These are phyloP conservation scores for Florisuga fusca DNA, from an alignment of 2,797 vertebrate genomes.

Conservation along the genomic window DNA sequence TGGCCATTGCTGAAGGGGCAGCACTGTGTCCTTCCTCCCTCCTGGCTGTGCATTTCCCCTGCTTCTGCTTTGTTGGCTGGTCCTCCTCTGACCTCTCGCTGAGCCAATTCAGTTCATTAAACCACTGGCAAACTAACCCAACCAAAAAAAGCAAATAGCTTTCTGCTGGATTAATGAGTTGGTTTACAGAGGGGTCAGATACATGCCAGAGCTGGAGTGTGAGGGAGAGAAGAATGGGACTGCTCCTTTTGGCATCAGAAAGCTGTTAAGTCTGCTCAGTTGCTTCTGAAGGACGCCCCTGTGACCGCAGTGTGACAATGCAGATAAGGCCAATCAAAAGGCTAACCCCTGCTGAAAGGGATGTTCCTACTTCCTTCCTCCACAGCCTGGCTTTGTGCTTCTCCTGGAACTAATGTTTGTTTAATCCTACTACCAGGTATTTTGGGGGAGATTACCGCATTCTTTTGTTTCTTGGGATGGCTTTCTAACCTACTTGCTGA, in stretches of 20 bases:
- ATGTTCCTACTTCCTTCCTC: slow-evolving; percentile 66
- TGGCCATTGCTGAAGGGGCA: not conserved
- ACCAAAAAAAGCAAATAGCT: slow-evolving; percentile 40
- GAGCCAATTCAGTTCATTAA: slow-evolving; percentile 46
- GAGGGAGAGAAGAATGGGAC: slow-evolving; percentile 41
- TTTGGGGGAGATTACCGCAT: slow-evolving; percentile 29
- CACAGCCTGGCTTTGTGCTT: slow-evolving; percentile 38
- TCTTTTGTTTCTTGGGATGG: slow-evolving; percentile 56
- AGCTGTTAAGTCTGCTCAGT: slow-evolving; percentile 35
- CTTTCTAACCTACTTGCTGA: slow-evolving; percentile 46
- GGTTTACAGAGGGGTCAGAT: slow-evolving; percentile 36
- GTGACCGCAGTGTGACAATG: not conserved
- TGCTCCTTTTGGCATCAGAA: slow-evolving; percentile 63
- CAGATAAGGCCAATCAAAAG: slow-evolving; percentile 59
- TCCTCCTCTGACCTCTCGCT: slow-evolving; percentile 21
- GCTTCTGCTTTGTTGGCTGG: not conserved
- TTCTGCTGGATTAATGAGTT: slow-evolving; percentile 4
- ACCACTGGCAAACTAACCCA: slow-evolving; percentile 7
- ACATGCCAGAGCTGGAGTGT: slow-evolving; percentile 11
- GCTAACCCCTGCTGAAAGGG: slow-evolving; percentile 64
- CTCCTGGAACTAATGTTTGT: slow-evolving; percentile 27
- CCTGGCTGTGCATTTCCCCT: not conserved
- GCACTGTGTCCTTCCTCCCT: not conserved
- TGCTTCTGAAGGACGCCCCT: slow-evolving; percentile 3
- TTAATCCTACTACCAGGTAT: slow-evolving; percentile 54